Evolutionary conservation across 2,113 vertebrate genomes (phyloP).

Genomic region (Tapirus terrestris): DNA sequence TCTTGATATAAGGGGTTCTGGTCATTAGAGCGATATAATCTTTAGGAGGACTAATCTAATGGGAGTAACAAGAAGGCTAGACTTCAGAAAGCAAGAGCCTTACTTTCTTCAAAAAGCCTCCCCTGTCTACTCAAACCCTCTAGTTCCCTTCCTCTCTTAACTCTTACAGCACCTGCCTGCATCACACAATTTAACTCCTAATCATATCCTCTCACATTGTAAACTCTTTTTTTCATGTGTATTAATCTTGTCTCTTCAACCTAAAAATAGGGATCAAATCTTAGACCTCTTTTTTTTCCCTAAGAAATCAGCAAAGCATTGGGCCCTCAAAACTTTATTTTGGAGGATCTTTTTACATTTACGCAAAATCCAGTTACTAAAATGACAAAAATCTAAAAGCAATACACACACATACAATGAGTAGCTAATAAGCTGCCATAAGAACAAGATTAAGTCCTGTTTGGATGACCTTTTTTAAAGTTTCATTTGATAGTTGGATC

Average conservation of each 20-base stretch:
- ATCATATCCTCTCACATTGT: neutral
- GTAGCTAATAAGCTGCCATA: neutral
- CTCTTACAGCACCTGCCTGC: neutral
- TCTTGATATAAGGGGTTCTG: neutral
- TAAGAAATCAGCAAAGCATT: slow-evolving; percentile 44
- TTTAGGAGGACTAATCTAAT: slow-evolving; percentile 13
- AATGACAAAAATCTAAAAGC: slow-evolving; percentile 41
- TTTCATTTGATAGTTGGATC: neutral
- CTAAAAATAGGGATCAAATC: neutral
- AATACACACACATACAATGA: neutral
- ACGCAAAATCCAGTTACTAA: slow-evolving; percentile 11
- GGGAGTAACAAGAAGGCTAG: neutral
- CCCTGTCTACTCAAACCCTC: neutral
- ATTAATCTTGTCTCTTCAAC: neutral
- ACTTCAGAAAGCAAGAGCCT: neutral
- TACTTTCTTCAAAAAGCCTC: slow-evolving; percentile 19
- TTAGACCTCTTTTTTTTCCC: neutral
- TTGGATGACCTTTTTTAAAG: neutral
- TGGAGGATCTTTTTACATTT: neutral
- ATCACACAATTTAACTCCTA: slow-evolving; percentile 6
- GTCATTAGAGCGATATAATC: neutral
- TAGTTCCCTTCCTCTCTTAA: neutral
- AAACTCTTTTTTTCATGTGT: neutral
- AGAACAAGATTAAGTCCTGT: neutral
- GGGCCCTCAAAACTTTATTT: neutral